Evolutionary conservation across 2,113 vertebrate species (phyloP).

Genomic region (Thalassarche chlororhynchos): DNA sequence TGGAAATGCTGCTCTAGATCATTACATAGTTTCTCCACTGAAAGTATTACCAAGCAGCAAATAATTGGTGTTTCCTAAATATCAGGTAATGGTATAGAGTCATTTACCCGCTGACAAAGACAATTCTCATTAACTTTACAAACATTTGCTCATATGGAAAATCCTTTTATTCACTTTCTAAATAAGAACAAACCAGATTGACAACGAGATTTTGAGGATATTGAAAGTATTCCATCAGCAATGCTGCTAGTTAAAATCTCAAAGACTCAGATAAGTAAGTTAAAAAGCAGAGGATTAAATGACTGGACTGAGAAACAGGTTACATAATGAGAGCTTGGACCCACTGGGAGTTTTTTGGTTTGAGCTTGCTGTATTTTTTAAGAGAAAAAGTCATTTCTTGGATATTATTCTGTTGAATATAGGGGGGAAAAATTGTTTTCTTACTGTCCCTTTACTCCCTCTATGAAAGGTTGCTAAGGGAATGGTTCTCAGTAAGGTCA

Average conservation of each 20-base stretch:
- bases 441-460: slow-evolving; percentile 8
- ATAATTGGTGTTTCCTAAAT: not conserved
- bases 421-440: not conserved
- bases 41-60: not conserved
- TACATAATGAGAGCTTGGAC: not conserved
- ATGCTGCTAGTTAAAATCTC: not conserved
- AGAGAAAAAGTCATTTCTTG: not conserved
- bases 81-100: not conserved
- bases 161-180: not conserved
- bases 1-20: not conserved
- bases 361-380: not conserved
- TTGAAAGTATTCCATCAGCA: not conserved
- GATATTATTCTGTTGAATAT: not conserved
- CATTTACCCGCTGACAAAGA: not conserved
- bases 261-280: not conserved
- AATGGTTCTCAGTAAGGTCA: slow-evolving; percentile 51
- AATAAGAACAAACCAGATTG: not conserved
- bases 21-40: not conserved
- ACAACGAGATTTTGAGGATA: not conserved
- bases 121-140: not conserved
- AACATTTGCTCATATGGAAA: not conserved
- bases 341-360: not conserved
- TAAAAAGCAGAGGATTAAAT: not conserved
- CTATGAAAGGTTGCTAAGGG: slow-evolving; percentile 61
- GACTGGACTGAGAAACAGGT: not conserved